phyloP scores from a whole-genome alignment of 2,113 vertebrate species.

The Gavialis gangeticus region DNA sequence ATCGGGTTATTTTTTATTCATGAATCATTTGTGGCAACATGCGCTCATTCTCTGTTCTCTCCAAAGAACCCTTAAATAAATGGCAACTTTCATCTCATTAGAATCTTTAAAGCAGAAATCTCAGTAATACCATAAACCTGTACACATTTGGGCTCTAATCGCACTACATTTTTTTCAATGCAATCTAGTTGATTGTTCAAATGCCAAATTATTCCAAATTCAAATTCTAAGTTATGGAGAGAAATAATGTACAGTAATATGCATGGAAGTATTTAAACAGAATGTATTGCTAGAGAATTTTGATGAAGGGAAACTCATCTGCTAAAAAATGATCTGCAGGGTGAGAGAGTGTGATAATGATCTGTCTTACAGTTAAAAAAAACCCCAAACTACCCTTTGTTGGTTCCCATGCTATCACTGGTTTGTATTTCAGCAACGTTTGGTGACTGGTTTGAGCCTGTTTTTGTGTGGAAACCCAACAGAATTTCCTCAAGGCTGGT shows the following conservation, averaged over 20 bases:
- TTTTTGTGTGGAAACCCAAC: background rate
- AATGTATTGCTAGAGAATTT: accelerated
- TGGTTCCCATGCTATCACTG: background rate
- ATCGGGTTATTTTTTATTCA: background rate
- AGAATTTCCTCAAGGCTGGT: background rate
- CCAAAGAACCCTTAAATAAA: background rate
- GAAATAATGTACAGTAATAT: background rate
- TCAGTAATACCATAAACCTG: too few relatives aligned
- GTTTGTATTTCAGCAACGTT: background rate
- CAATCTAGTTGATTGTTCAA: background rate
- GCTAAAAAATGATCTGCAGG: background rate
- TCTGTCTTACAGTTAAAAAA: background rate
- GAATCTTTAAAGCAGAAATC: background rate
- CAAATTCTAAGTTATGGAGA: background rate
- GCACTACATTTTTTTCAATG: background rate
- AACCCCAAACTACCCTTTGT: background rate
- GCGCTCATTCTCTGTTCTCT: background rate
- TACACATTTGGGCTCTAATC: background rate
- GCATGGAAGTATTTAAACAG: background rate
- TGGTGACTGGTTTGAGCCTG: background rate
- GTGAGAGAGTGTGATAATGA: background rate
- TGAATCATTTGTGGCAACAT: background rate
- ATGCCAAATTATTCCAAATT: background rate
- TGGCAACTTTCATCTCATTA: background rate
- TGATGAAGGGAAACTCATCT: background rate